Base-by-base conservation (phyloP, 1,140 invertebrate genomes). In the Ips typographus region DNA sequence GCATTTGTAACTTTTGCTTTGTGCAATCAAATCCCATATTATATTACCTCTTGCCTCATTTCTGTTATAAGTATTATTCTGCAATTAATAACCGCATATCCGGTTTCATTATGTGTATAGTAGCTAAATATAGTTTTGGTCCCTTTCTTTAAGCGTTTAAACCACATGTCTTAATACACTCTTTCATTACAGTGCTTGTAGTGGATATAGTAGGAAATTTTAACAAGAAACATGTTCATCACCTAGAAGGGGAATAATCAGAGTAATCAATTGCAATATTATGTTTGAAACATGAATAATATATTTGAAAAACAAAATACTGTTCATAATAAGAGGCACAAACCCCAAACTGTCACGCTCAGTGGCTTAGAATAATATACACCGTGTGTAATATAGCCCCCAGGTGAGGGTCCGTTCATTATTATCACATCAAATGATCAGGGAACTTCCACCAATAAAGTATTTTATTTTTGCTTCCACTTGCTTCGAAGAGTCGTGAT, bases 21-120 rank as follows among this genome's bases (percentile, higher is more conserved):
- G 22, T 22, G 22, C 22, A 22, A 22, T 22, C 22, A 22, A 22
- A 22, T 22, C 22, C 22, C 22, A 22, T 22, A 22, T 22, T 22
- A 22, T 22, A 22, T 22, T 22, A 22, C 22, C 22, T 22, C 22
- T 22, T 22, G 22, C 22, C 22, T 22, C 22, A 22, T 22, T 22
- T 22, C 22, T 22, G 22, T 22, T 22, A 22, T 22, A 22, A 22
- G 22, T 22, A 22, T 22, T 22, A 22, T 22, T 22, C 22, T 22
- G n/a, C n/a, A 47, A 47, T 47, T 47, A 47, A 47, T 47, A n/a
- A 47, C 4, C 44, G 44, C 44, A 47, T 47, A 5, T 47, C 44
- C 44, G 44, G 44, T 47, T 47, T 4, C 44, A 47, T 47, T 4
- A 47, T n/a, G 44, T 47, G 22, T n/a, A 47, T 47, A 47, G n/a